Percentiles rank a stretch among this genome's conserved stretches.
Conservation (phyloP, 2,797 vertebrate genomes). For the Phoxinus dragarum region DNA sequence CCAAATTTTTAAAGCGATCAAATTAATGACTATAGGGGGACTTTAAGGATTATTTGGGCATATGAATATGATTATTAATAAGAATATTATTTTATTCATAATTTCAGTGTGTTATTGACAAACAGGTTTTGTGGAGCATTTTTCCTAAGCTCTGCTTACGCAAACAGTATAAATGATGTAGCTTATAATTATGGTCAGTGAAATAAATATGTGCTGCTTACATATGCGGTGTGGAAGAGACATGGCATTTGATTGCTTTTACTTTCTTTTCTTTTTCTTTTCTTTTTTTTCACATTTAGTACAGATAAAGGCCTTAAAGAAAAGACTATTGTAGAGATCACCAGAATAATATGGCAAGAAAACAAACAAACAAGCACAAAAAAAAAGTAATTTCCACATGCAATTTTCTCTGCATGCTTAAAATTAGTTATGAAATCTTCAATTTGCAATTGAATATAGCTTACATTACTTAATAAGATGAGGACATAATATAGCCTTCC, state of each 20-base stretch:
- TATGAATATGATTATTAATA: neutral
- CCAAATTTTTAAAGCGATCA: too few relatives aligned
- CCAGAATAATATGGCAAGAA: neutral
- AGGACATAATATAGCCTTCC: neutral
- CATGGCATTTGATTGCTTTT: neutral
- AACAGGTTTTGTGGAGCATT: neutral
- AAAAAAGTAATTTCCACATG: neutral
- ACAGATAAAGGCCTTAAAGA: neutral
- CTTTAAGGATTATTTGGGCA: neutral
- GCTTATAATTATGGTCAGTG: neutral
- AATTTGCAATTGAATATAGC: conserved; percentile 14
- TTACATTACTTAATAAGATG: neutral
- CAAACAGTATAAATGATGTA: neutral
- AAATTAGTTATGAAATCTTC: neutral
- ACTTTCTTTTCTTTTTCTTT: neutral
- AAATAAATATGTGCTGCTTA: neutral
- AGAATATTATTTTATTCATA: neutral
- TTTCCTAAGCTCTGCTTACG: neutral
- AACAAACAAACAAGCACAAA: neutral
- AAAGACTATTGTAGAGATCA: neutral
- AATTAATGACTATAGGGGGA: too few relatives aligned
- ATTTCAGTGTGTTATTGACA: neutral
- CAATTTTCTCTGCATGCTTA: neutral
- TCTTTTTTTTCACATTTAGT: neutral
- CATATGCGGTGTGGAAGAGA: neutral